Conservation (phyloP, 2,797 vertebrate species). For the Hemitrygon akajei region DNA sequence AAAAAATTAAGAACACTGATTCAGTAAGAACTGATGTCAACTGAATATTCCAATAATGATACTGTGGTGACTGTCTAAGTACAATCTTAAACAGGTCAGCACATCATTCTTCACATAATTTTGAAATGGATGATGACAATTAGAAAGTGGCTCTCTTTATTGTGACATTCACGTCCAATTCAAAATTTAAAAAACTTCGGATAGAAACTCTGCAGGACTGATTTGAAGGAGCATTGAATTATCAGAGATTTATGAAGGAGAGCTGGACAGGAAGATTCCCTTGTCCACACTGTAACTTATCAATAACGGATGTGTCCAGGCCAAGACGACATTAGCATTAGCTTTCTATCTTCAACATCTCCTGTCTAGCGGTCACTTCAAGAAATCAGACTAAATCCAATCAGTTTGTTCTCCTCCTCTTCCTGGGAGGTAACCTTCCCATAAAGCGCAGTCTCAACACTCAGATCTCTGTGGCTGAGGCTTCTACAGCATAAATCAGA, state of each 20-base stretch:
- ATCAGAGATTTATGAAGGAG: not conserved
- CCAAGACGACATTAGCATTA: not conserved
- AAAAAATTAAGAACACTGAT: not conserved
- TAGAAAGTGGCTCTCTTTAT: not conserved
- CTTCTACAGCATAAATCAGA: too few species aligned
- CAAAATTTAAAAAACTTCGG: not conserved
- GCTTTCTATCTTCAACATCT: too few species aligned
- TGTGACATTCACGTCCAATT: not conserved
- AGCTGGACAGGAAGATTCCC: not conserved
- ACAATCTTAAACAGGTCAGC: not conserved
- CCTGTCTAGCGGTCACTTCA: too few species aligned
- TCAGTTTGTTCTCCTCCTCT: too few species aligned
- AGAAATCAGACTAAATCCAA: too few species aligned
- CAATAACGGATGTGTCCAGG: not conserved
- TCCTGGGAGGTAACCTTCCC: too few species aligned
- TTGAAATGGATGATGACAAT: not conserved
- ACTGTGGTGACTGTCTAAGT: not conserved
- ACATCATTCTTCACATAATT: not conserved
- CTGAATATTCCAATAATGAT: not conserved
- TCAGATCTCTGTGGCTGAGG: too few species aligned
- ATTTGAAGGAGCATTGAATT: not conserved
- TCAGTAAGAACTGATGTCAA: not conserved
- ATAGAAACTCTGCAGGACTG: not conserved
- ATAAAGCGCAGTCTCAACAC: too few species aligned
- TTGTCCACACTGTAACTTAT: not conserved